Evolutionary conservation across 2,797 vertebrate genomes (phyloP).

Genomic region (Eospalax fontanierii): DNA sequence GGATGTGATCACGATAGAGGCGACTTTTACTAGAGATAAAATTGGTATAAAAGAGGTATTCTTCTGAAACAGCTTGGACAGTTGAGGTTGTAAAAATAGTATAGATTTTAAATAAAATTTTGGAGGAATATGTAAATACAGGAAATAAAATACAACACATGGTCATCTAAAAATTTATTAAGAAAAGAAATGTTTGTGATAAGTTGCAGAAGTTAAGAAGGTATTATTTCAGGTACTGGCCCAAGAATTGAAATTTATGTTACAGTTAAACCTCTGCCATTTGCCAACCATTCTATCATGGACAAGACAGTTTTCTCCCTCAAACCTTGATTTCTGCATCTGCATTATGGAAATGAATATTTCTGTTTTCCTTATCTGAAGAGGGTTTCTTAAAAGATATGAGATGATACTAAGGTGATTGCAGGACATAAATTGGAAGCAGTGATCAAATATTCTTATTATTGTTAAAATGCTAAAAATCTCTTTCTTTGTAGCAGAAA

Average conservation of each 20-base stretch:
- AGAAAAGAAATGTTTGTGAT: slow-evolving; percentile 19
- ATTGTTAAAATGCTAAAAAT: slow-evolving; percentile 50
- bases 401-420: slow-evolving; percentile 34
- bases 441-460: slow-evolving; percentile 37
- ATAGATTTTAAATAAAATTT: slow-evolving; percentile 64
- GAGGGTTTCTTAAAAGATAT: background rate
- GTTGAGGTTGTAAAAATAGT: slow-evolving; percentile 32
- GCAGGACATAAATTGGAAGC: slow-evolving; percentile 44
- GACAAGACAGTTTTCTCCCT: slow-evolving; percentile 51
- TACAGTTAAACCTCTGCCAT: slow-evolving; percentile 42
- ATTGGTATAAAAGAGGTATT: slow-evolving; percentile 13
- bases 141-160: slow-evolving; percentile 28
- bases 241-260: slow-evolving; percentile 19
- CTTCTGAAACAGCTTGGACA: slow-evolving; percentile 31
- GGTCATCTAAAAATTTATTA: slow-evolving; percentile 39
- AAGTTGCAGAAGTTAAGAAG: slow-evolving; percentile 48
- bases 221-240: background rate
- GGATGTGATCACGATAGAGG: background rate
- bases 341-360: slow-evolving; percentile 40
- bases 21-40: slow-evolving; percentile 59
- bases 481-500: slow-evolving; percentile 10
- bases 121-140: slow-evolving; percentile 12
- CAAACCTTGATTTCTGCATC: slow-evolving; percentile 44
- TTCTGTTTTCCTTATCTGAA: slow-evolving; percentile 49
- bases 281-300: slow-evolving; percentile 23